Percentiles rank a stretch among this genome's conserved stretches.
These are phyloP conservation scores for Intellagama lesueurii DNA, from an alignment of 2,797 vertebrate genomes.

Conservation along the genomic window DNA sequence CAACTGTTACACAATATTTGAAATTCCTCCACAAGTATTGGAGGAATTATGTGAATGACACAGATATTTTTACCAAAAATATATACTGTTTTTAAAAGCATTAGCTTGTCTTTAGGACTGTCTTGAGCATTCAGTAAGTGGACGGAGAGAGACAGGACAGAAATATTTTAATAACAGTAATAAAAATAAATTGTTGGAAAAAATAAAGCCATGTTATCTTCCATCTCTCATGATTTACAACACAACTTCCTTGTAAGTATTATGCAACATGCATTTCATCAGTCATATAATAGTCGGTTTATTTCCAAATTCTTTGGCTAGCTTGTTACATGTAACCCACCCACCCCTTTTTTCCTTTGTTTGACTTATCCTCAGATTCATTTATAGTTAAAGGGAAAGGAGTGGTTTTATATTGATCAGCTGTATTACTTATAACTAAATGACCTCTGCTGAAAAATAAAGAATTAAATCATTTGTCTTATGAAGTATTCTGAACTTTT, in stretches of 20 bases:
- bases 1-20: not conserved
- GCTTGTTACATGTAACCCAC: constrained; percentile 63
- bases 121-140: not conserved
- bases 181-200: constrained; percentile 22
- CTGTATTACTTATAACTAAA: constrained; percentile 73
- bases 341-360: constrained; percentile 66
- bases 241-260: constrained; percentile 51
- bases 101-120: constrained; percentile 13
- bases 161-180: not conserved
- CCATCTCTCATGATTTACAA: constrained; percentile 29
- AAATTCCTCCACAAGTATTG: not conserved
- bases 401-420: constrained; percentile 67
- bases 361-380: constrained; percentile 67
- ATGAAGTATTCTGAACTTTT: constrained; percentile 80
- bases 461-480: constrained; percentile 89
- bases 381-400: constrained; percentile 55
- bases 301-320: constrained; percentile 62
- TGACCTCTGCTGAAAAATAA: constrained; percentile 70
- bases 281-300: constrained; percentile 58
- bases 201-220: constrained; percentile 47
- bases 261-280: constrained; percentile 64
- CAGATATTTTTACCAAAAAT: not conserved
- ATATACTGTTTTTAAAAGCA: constrained; percentile 17
- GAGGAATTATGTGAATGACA: not conserved
- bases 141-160: not conserved